Base-by-base conservation (phyloP, 2,113 vertebrate genomes). In the Arvicanthis niloticus region DNA sequence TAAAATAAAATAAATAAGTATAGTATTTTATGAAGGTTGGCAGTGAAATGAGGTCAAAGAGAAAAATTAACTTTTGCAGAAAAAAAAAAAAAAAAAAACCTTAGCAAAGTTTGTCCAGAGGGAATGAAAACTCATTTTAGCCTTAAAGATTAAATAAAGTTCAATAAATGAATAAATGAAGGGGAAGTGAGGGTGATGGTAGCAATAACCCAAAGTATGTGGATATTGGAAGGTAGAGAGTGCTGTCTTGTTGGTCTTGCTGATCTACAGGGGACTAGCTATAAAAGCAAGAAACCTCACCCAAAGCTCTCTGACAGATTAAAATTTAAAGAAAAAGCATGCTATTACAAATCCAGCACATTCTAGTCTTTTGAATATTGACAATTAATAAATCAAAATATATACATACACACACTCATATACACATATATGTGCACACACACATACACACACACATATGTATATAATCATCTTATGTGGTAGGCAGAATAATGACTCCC, bases 101-200 rank as follows among this genome's bases (percentile, higher is more conserved):
- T 58, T 2, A 37, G 78, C 26, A 29, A 81, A 72, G 10, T 42
- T 95, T 76, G 85, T 58, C 88, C 70, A 56, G 65, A 70, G 51
- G n/a, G 37, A 48, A 73, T 56, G 67, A 88, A 80, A 86, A 80
- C 12, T n/a, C 45, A 93, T 24, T 60, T 73, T 21, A 91, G 45
- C n/a, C 72, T 76, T 48, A 65, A 58, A 86, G 13, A 29, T 78
- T 53, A 86, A 68, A 34, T 21, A 37, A 90, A 93, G 19, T n/a
- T 77, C 24, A 76, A 1, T 22, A 80, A 48, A 10, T 86, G 51
- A 91, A 34, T 48, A 78, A 78, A 76, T 5, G 15, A 24, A 68
- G 15, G 29, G 31, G 42, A 94, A 68, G 19, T 37, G 29, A 88
- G 9, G 34, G 7, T 62, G 53, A 42, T 10, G 5, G 26, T 7